These are phyloP conservation scores for Rhodeus uyekii DNA, from an alignment of 2,797 vertebrate species.

Conservation along the genomic window DNA sequence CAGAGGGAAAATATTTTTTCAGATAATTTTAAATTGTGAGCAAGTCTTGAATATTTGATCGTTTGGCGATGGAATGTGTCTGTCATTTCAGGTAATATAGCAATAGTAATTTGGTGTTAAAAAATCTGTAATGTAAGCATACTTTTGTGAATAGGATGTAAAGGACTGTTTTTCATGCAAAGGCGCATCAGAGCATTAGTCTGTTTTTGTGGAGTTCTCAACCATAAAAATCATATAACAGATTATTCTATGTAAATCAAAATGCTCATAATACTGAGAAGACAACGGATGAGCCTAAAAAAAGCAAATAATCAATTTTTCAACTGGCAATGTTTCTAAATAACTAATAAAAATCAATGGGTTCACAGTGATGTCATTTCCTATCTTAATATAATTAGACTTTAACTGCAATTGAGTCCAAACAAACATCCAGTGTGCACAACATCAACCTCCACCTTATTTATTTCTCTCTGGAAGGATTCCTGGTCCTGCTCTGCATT, in stretches of 20 bases:
- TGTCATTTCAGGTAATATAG: conserved; percentile 38
- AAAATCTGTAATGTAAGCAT: conserved; percentile 22
- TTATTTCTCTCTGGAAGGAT: background rate
- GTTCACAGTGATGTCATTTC: conserved; percentile 53
- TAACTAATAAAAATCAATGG: conserved; percentile 67
- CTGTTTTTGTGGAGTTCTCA: conserved; percentile 29
- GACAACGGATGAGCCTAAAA: background rate
- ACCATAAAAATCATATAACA: background rate
- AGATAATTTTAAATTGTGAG: background rate
- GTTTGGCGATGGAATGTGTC: background rate
- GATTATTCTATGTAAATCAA: conserved; percentile 12
- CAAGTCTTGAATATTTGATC: conserved; percentile 23
- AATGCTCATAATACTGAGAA: background rate
- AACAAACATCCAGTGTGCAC: background rate
- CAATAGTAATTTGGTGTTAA: conserved; percentile 41
- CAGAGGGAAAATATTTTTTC: background rate
- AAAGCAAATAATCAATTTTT: conserved; percentile 50
- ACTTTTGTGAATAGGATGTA: conserved; percentile 31
- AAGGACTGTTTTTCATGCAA: conserved; percentile 31
- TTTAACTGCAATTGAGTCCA: background rate
- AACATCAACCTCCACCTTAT: background rate
- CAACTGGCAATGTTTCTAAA: conserved; percentile 63
- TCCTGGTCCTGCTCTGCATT: background rate
- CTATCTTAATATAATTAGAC: background rate
- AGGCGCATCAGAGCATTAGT: conserved; percentile 5